These are phyloP conservation scores for Notodonta ziczac DNA, from an alignment of 2,888 invertebrate species.

Conservation along the genomic window DNA sequence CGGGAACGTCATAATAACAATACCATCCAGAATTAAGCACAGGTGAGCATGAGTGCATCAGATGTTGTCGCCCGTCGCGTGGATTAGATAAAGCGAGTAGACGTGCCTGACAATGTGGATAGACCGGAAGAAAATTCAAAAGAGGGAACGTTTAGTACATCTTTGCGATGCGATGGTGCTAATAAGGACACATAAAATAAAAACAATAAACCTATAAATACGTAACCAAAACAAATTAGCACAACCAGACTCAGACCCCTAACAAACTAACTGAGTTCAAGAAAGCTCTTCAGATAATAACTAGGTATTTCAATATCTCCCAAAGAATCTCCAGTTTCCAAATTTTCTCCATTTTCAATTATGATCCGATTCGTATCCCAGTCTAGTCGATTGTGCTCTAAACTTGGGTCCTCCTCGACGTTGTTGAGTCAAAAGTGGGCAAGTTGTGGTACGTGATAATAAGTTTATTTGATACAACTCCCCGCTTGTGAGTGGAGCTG, in stretches of 20 bases:
- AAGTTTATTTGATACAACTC: conserved; percentile 4
- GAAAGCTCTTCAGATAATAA: background rate
- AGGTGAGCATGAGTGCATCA: background rate
- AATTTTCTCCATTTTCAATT: conserved; percentile 1
- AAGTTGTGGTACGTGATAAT: conserved; percentile 3
- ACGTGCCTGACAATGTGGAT: background rate
- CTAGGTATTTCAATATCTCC: background rate
- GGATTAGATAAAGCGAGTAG: background rate
- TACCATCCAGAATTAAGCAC: background rate
- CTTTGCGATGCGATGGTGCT: too few species aligned
- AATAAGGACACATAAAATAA: too few species aligned
- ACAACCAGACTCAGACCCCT: too few species aligned
- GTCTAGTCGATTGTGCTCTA: conserved; percentile 1
- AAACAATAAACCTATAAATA: too few species aligned
- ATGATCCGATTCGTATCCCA: conserved; percentile 1
- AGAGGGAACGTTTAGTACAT: background rate
- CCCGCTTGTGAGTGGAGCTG: background rate
- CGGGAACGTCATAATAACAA: background rate
- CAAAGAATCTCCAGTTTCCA: background rate
- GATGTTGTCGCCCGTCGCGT: conserved; percentile 1
- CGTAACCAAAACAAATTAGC: too few species aligned
- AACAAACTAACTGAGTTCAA: background rate
- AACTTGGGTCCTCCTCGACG: background rate
- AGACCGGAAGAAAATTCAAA: background rate
- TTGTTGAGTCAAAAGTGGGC: conserved; percentile 6